Conservation (phyloP, 2,888 invertebrate species). For the Amorpha juglandis region DNA sequence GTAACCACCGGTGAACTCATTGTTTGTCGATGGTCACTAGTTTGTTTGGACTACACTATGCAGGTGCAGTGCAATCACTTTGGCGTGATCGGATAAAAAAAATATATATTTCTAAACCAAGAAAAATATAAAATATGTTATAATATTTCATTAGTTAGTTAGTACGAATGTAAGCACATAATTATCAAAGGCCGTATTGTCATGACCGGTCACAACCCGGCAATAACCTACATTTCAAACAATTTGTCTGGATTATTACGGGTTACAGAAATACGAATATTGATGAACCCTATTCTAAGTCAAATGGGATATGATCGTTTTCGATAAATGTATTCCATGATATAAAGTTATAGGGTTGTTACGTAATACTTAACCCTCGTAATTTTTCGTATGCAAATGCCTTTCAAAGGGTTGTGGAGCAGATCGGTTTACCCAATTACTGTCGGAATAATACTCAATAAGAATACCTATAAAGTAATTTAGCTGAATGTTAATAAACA, state of each 20-base stretch:
- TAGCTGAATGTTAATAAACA: background rate
- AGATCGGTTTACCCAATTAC: background rate
- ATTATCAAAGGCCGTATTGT: conserved; percentile 3
- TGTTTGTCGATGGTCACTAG: too few relatives aligned
- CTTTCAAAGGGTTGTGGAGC: background rate
- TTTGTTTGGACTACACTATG: too few relatives aligned
- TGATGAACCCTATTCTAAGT: background rate
- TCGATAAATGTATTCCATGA: background rate
- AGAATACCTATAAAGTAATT: background rate
- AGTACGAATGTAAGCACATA: background rate
- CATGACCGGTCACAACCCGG: background rate
- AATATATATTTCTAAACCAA: too few relatives aligned
- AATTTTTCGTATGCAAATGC: background rate
- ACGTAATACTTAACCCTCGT: background rate
- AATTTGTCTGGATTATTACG: conserved; percentile 9
- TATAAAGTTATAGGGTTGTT: background rate
- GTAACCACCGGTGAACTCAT: too few relatives aligned
- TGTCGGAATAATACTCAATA: background rate
- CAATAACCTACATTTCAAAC: background rate
- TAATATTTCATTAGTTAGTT: background rate
- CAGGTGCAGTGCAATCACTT: too few relatives aligned
- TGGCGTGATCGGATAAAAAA: too few relatives aligned
- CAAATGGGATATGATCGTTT: conserved; percentile 5
- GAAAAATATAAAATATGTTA: too few relatives aligned
- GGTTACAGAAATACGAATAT: background rate